Conservation (phyloP, 2,113 vertebrate species). For the Daboia siamensis region DNA sequence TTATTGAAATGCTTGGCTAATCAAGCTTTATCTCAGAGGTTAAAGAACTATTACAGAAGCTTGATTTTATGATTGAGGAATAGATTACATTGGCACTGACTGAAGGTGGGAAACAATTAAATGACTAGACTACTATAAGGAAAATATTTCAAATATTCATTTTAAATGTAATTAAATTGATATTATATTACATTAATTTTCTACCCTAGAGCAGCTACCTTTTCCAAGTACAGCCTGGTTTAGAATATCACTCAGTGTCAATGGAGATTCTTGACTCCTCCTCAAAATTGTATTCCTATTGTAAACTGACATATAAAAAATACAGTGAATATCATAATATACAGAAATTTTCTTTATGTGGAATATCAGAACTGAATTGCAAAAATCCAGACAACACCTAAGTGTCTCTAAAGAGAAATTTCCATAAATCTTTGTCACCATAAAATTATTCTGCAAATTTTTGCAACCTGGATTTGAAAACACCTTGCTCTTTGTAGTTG, state of each 20-base stretch:
- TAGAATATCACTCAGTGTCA: not conserved
- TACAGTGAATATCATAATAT: not conserved
- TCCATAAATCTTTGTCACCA: not conserved
- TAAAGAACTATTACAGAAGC: not conserved
- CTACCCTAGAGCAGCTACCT: not conserved
- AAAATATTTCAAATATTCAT: not conserved
- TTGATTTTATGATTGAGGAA: not conserved
- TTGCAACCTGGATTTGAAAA: not conserved
- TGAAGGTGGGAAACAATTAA: not conserved
- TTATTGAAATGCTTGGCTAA: not conserved
- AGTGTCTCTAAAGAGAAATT: not conserved
- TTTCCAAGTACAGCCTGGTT: not conserved
- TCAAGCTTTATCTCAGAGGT: not conserved
- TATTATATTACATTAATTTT: not conserved
- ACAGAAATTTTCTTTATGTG: not conserved
- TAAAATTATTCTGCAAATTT: not conserved
- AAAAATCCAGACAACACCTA: not conserved
- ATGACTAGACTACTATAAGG: not conserved
- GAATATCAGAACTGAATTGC: not conserved
- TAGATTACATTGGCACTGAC: not conserved
- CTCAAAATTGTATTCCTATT: not conserved
- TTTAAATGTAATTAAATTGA: not conserved
- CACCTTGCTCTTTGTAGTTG: not conserved
- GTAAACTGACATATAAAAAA: not conserved
- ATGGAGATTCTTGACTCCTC: not conserved